phyloP scores from a whole-genome alignment of 2,888 invertebrate species.

The Eupithecia subumbrata region DNA sequence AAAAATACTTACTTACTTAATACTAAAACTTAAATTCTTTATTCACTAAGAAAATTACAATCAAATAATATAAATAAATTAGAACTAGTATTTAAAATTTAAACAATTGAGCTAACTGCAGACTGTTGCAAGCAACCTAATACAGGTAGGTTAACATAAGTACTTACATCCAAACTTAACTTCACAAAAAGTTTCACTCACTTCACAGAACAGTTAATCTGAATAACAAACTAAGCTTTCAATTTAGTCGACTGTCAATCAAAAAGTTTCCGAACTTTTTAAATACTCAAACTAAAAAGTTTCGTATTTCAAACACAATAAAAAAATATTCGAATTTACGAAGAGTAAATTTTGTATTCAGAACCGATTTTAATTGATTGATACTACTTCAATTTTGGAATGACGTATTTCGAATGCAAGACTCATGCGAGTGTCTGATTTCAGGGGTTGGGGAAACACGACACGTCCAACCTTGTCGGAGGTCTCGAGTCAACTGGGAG shows the following conservation, averaged over 20 bases:
- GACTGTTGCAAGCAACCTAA: too few species aligned
- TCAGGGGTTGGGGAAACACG: slow-evolving; percentile 5
- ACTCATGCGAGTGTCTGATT: neutral
- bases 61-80: too few species aligned
- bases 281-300: slow-evolving; percentile 9
- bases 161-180: slow-evolving; percentile 25
- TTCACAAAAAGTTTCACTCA: slow-evolving; percentile 26
- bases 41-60: too few species aligned
- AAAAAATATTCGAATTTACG: neutral
- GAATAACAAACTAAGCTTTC: slow-evolving; percentile 9
- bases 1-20: too few species aligned
- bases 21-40: too few species aligned
- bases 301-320: neutral
- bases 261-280: slow-evolving; percentile 15
- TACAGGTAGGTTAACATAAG: neutral
- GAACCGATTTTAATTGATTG: neutral
- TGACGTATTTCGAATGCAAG: slow-evolving; percentile 19
- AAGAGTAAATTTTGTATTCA: neutral
- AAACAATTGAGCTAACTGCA: too few species aligned
- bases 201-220: slow-evolving; percentile 19
- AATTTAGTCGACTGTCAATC: slow-evolving; percentile 5
- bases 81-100: too few species aligned
- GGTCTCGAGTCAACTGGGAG: slow-evolving; percentile 31
- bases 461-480: slow-evolving; percentile 32
- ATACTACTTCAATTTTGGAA: slow-evolving; percentile 11